Evolutionary conservation across 2,797 vertebrate species (phyloP), one percentile per base, ranked within the genome.

Genomic region (Lepus townsendii): DNA sequence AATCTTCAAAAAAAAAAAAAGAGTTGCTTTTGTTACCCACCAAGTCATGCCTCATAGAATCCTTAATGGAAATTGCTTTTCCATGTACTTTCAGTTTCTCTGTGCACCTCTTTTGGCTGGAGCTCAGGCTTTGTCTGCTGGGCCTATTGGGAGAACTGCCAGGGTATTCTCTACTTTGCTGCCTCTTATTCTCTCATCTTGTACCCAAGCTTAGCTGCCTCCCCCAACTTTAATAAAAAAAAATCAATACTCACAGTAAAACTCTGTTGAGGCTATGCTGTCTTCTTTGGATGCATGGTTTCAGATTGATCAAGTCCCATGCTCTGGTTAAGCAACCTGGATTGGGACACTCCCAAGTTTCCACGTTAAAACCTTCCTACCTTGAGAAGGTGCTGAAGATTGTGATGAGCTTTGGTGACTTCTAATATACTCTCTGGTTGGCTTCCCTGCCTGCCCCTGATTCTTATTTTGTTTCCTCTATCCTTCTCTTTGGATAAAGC

Each of bases 11-110:
- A 47, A 83, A 91, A 86, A 47, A 47, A 47, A 83, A 91, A 86
- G 42, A 73, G 85, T 75, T 96, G 57, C 71, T 88, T 96, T 85
- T 94, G 57, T 71, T 47, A 47, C 42, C 42, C 42, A 47, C 11
- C 30, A 80, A 93, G 60, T 68, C 72, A 35, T 66, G 42, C 83
- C 75, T 93, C 52, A 60, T 60, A 73, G 66, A 79, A 66, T 93
- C 71, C 86, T 73, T 91, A 62, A 87, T 76, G 76, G 93, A 76
- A 87, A 90, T 32, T 11, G 24, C 47, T 57, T 57, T 14, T 57
- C 54, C 17, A 57, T 57, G 54, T 57, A 24, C 47, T 96, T 96
- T 88, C 50, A 26, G 26, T 57, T 94, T 92, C 79, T 3, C 30
- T 26, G 26, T 88, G 38, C 1, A 32, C 27, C 60, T 78, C 65